Percentiles rank a stretch among this genome's conserved stretches.
phyloP scores from a whole-genome alignment of 2,113 vertebrate species.

The Anolis sagrei region DNA sequence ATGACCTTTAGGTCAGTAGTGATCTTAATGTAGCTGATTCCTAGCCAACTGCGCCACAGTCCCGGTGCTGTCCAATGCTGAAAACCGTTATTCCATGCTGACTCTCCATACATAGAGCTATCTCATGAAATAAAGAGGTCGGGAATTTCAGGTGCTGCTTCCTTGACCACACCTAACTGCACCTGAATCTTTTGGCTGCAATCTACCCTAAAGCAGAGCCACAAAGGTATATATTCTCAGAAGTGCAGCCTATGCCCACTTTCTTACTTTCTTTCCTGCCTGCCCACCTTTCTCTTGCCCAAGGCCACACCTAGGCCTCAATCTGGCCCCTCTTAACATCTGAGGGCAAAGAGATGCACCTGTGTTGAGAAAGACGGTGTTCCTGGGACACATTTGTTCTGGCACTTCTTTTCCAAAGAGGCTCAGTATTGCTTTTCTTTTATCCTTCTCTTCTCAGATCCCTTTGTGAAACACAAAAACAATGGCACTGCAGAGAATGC shows the following conservation, averaged over 20 bases:
- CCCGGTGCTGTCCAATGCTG: too few relatives aligned
- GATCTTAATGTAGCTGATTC: too few relatives aligned
- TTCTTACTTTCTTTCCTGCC: neutral
- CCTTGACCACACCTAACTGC: too few relatives aligned
- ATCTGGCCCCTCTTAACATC: neutral
- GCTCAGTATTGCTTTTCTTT: neutral
- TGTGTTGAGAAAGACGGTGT: constrained; percentile 11
- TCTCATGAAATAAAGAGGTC: too few relatives aligned
- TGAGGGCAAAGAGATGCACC: constrained; percentile 7
- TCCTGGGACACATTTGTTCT: neutral
- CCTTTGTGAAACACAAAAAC: neutral
- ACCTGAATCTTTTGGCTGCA: neutral
- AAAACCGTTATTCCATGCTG: too few relatives aligned
- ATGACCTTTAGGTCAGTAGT: too few relatives aligned
- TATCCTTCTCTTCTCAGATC: constrained; percentile 15
- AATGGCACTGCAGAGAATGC: neutral
- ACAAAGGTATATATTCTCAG: neutral
- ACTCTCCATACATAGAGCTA: too few relatives aligned
- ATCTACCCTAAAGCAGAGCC: neutral
- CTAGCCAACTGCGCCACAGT: too few relatives aligned
- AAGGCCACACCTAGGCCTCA: neutral
- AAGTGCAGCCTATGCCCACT: neutral
- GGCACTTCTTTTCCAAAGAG: constrained; percentile 3
- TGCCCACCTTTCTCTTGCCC: too few relatives aligned
- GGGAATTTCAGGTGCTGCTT: too few relatives aligned